A percentile compares a stretch with the other conserved stretches of the same genome.
phyloP scores from a whole-genome alignment of 2,888 invertebrate species.

The Panzeria rudis region DNA sequence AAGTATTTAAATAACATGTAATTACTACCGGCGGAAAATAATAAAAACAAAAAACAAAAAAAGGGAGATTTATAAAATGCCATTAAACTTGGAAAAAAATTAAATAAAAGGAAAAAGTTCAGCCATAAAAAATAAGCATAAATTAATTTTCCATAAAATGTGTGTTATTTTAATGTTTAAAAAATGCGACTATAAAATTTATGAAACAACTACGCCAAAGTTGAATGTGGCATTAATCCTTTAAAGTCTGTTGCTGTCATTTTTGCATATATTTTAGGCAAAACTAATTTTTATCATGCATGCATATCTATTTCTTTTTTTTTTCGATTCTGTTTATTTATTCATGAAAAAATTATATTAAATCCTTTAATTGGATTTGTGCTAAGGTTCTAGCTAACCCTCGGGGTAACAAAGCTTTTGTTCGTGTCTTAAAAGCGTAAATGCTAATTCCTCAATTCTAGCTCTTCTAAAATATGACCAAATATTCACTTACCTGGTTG shows the following conservation, averaged over 20 bases:
- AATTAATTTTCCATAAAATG: slow-evolving; percentile 63
- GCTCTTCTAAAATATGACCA: no score
- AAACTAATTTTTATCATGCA: neutral
- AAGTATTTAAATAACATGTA: slow-evolving; percentile 4
- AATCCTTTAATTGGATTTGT: no score
- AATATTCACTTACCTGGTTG: no score
- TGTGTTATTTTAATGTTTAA: slow-evolving; percentile 42
- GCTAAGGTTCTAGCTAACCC: no score
- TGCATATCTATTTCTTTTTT: neutral
- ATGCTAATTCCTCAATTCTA: no score
- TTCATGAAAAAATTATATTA: no score
- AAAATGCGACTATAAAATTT: slow-evolving; percentile 54
- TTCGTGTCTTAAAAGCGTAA: no score
- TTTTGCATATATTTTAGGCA: neutral
- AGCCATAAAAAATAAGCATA: slow-evolving; percentile 56
- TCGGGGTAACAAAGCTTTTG: no score
- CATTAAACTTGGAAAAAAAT: slow-evolving; percentile 11
- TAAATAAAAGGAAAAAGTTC: slow-evolving; percentile 39
- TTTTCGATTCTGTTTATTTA: no score
- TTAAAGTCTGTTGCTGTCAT: neutral
- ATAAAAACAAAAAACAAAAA: neutral
- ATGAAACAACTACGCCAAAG: neutral
- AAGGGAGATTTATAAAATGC: slow-evolving; percentile 7
- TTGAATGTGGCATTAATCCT: slow-evolving; percentile 3
- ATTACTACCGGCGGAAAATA: slow-evolving; percentile 5